Conservation (phyloP, 2,113 vertebrate species). For the Progne subis region DNA sequence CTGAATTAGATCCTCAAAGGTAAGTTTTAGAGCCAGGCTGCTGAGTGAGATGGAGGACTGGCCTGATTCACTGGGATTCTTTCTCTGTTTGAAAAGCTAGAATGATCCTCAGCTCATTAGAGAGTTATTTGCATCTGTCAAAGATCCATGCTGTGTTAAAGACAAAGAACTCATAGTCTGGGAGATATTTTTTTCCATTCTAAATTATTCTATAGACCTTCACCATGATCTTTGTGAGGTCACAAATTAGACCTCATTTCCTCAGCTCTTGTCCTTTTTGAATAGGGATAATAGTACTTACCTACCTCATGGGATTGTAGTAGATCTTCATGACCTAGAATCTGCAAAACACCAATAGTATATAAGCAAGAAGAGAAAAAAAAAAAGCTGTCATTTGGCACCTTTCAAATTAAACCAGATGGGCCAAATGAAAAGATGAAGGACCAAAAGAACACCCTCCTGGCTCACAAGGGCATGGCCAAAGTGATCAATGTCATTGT, state of each 20-base stretch:
- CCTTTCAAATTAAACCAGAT: not conserved
- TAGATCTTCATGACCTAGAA: not conserved
- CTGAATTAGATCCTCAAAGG: not conserved
- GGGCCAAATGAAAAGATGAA: not conserved
- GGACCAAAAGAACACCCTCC: not conserved
- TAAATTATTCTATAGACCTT: not conserved
- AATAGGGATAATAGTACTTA: not conserved
- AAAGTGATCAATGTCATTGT: not conserved
- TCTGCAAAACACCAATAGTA: not conserved
- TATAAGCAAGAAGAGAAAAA: not conserved
- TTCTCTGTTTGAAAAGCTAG: conserved; percentile 1
- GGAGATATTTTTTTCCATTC: not conserved
- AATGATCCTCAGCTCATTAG: not conserved
- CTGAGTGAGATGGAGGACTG: not conserved
- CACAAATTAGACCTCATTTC: not conserved
- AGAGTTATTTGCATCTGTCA: conserved; percentile 21
- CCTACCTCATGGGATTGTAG: not conserved
- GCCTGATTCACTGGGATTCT: not conserved
- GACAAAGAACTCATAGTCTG: not conserved
- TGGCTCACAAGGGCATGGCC: not conserved
- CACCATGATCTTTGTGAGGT: not conserved
- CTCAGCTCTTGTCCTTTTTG: not conserved
- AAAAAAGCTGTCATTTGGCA: not conserved
- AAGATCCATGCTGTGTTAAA: not conserved
- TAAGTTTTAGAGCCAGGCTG: conserved; percentile 9